Evolutionary conservation across 2,888 invertebrate genomes (phyloP), one percentile per base, ranked within the genome.

Genomic region (Cataglyphis altisquamis): DNA sequence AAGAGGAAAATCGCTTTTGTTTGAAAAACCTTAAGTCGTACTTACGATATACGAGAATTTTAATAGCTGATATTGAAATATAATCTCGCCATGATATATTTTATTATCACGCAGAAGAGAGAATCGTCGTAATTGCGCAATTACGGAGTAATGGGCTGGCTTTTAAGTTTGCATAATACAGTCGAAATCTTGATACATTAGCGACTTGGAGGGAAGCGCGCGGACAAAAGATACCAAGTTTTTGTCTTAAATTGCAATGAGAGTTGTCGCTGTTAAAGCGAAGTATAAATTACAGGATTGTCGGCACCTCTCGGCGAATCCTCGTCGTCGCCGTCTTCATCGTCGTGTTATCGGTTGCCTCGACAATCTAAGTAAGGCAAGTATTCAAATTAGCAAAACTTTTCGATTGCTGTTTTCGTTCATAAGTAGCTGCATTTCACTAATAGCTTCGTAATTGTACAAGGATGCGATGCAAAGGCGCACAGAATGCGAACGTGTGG

Each of bases 311-410:
- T 62, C 60, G 45, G 57, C 60, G 52, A 45, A 5, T 57, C 63
- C 21, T 57, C 21, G 57, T 60, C 75, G 66, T 29, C 73, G 55
- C 29, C 29, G 29, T 29, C 29, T 29, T 29, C 52, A 41, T 41
- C 78, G 48, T 39, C 55, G 83, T 52, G 52, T 85, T 88, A 85
- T 88, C 83, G 52, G 82, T 60, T 77, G 77, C 84, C 70, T 25
- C 82, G 45, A 36, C 82, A 81, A 88, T 88, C 80, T 85, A 80
- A 87, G 68, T 72, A 85, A 48, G 63, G 62, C 82, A 78, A 72
- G 84, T 80, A 83, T 89, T 89, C 86, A 81, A 89, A 88, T 87
- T 82, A 88, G 73, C 84, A 87, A 87, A 91, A 92, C 91, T 91
- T 92, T 91, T 91, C 89, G 90, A 92, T 92, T 89, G 85, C 84